These are phyloP conservation scores for Oryzias dopingdopingensis DNA, from an alignment of 2,797 vertebrate species.

Conservation along the genomic window DNA sequence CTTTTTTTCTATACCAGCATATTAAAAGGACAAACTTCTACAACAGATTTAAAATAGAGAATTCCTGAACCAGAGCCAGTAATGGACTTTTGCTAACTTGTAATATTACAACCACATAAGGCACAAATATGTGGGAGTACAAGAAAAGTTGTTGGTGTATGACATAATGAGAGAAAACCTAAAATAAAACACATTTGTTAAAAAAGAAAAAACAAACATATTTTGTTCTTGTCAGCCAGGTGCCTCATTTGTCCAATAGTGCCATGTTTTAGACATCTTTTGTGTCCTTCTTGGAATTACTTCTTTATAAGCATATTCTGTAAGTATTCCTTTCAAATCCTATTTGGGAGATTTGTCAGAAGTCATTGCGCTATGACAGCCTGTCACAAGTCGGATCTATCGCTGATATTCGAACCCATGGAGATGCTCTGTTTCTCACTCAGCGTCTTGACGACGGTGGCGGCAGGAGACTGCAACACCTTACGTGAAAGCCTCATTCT, in stretches of 20 bases:
- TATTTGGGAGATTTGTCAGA: constrained; percentile 4
- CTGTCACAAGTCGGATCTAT: constrained; percentile 45
- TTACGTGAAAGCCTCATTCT: constrained; percentile 97
- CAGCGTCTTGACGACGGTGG: constrained; percentile 81
- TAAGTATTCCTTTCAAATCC: constrained; percentile 4
- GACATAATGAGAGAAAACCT: background rate
- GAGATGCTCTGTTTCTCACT: constrained; percentile 88
- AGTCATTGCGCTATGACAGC: background rate
- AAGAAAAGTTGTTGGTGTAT: constrained; percentile 1
- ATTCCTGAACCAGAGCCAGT: background rate
- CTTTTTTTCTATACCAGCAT: constrained; percentile 5
- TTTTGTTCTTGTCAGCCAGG: background rate
- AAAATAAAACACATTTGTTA: background rate
- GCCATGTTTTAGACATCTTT: background rate
- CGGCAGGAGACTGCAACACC: constrained; percentile 88
- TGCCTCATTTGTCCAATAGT: background rate
- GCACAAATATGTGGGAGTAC: background rate
- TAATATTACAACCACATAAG: too few species aligned
- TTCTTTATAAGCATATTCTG: background rate
- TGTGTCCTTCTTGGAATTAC: background rate
- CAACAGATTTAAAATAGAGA: constrained; percentile 2
- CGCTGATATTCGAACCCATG: constrained; percentile 64
- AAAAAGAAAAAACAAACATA: background rate
- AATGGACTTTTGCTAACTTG: background rate
- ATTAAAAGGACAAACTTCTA: background rate